Conservation (phyloP, 2,888 invertebrate species). For the Agrochola litura region DNA sequence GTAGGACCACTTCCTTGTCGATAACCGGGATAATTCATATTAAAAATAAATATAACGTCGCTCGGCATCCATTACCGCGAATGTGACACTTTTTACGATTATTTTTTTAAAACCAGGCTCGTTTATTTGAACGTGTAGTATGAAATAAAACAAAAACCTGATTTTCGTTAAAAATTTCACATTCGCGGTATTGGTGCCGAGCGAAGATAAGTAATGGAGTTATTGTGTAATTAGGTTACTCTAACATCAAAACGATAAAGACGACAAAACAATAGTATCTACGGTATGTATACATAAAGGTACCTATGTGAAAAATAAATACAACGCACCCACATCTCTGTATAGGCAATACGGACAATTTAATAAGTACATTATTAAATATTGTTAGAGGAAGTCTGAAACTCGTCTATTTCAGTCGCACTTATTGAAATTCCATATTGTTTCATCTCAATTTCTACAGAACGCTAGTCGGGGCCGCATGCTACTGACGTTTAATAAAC, state of each 20-base stretch:
- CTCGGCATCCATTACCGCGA: no score
- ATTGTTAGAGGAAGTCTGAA: slow-evolving; percentile 65
- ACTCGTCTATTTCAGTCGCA: slow-evolving; percentile 71
- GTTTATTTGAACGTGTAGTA: no score
- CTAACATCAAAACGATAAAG: background rate
- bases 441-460: slow-evolving; percentile 74
- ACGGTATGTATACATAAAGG: background rate
- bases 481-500: slow-evolving; percentile 85
- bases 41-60: no score
- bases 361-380: slow-evolving; percentile 67
- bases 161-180: no score
- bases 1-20: no score
- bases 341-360: slow-evolving; percentile 55
- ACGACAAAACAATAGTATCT: background rate
- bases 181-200: no score
- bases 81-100: no score
- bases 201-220: no score
- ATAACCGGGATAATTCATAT: no score
- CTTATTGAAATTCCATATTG: slow-evolving; percentile 72
- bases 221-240: background rate
- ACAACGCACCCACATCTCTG: slow-evolving; percentile 20
- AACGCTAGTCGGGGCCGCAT: slow-evolving; percentile 75
- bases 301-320: background rate
- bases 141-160: no score
- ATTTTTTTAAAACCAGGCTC: no score